Percentiles rank a stretch among this genome's conserved stretches.
phyloP scores from a whole-genome alignment of 1,140 invertebrate species.

The Cylas formicarius region DNA sequence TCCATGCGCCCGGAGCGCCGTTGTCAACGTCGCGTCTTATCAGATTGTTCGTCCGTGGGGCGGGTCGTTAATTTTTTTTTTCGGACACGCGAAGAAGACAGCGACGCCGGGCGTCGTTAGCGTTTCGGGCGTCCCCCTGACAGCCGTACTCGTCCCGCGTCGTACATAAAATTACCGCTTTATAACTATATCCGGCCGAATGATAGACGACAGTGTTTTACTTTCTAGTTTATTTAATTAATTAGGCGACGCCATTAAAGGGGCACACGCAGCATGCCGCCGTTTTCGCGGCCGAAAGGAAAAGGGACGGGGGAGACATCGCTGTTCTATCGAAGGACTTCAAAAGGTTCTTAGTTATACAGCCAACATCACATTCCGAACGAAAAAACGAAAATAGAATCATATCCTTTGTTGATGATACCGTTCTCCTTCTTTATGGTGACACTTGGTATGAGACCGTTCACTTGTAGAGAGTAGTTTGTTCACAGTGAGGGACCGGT shows the following conservation, averaged over 20 bases:
- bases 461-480: too few relatives aligned
- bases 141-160: not conserved
- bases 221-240: constrained; percentile 24
- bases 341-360: too few relatives aligned
- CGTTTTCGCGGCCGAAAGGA: constrained; percentile 8
- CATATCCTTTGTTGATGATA: too few relatives aligned
- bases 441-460: too few relatives aligned
- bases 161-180: constrained; percentile 21
- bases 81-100: not conserved
- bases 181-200: constrained; percentile 20
- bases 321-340: too few relatives aligned
- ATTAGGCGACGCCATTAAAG: constrained; percentile 21
- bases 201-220: constrained; percentile 24
- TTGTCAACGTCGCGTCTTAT: constrained; percentile 20
- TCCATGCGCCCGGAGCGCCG: constrained; percentile 19
- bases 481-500: too few relatives aligned
- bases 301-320: too few relatives aligned
- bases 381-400: too few relatives aligned
- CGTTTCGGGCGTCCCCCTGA: constrained; percentile 1
- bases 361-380: too few relatives aligned
- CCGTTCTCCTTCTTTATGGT: too few relatives aligned
- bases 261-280: constrained; percentile 4
- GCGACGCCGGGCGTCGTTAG: constrained; percentile 8
- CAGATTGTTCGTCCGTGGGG: constrained; percentile 11
- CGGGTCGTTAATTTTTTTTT: constrained; percentile 16